Evolutionary conservation across 2,113 vertebrate species (phyloP).

Genomic region (Nothocercus nigrocapillus): DNA sequence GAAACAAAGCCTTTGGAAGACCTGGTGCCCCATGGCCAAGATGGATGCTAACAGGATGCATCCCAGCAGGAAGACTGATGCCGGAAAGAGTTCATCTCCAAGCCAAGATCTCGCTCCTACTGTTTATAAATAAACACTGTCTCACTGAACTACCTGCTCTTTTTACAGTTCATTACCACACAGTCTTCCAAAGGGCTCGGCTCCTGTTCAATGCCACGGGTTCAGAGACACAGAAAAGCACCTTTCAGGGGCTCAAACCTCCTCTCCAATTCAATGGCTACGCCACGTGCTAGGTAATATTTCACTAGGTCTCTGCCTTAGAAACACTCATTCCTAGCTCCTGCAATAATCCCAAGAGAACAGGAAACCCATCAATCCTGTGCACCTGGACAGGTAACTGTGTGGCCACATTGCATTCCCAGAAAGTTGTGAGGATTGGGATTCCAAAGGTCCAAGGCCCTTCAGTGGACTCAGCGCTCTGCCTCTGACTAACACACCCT

Average conservation of each 20-base stretch:
- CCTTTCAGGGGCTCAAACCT: not conserved
- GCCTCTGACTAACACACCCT: constrained; percentile 17
- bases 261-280: not conserved
- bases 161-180: constrained; percentile 21
- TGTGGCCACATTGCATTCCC: not conserved
- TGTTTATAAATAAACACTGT: constrained; percentile 26
- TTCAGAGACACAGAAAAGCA: constrained; percentile 34
- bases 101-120: constrained; percentile 32
- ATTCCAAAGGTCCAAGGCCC: not conserved
- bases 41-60: constrained; percentile 42
- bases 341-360: not conserved
- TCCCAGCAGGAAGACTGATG: constrained; percentile 9
- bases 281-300: not conserved
- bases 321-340: not conserved
- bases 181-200: not conserved
- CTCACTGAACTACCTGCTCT: not conserved
- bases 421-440: not conserved
- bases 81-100: constrained; percentile 24
- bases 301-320: not conserved
- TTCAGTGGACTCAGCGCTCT: constrained; percentile 22
- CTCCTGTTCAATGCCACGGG: constrained; percentile 7
- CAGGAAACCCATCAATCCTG: not conserved
- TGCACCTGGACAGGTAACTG: not conserved
- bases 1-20: not conserved
- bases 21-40: not conserved